phyloP scores from a whole-genome alignment of 2,888 invertebrate genomes.

The Nesidiocoris tenuis region DNA sequence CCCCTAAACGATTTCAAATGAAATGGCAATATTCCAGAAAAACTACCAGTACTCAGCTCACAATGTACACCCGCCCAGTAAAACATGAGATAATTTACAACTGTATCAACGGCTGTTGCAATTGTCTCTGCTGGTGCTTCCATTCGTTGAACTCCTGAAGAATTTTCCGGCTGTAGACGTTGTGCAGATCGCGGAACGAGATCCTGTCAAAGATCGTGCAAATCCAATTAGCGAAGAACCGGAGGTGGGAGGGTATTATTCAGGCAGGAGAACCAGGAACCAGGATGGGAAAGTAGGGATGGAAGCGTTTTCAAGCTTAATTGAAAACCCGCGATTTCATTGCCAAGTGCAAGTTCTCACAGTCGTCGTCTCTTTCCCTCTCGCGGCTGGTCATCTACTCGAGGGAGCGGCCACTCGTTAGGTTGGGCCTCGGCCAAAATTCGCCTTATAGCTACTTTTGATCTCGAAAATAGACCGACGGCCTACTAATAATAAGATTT shows the following conservation, averaged over 20 bases:
- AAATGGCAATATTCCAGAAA: too few relatives aligned
- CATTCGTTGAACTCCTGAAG: constrained; percentile 68
- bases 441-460: constrained; percentile 34
- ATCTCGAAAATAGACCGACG: constrained; percentile 34
- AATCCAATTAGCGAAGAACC: background rate
- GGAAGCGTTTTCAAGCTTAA: background rate
- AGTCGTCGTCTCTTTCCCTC: background rate
- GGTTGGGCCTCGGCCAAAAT: constrained; percentile 9
- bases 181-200: constrained; percentile 70
- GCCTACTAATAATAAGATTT: constrained; percentile 30
- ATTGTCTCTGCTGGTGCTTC: constrained; percentile 57
- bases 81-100: too few relatives aligned
- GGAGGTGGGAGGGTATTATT: too few relatives aligned
- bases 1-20: too few relatives aligned
- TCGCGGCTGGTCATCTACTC: background rate
- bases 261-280: too few relatives aligned
- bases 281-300: background rate
- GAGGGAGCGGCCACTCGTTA: background rate
- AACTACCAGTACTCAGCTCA: too few relatives aligned
- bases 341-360: constrained; percentile 28
- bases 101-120: constrained; percentile 45
- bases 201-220: constrained; percentile 53
- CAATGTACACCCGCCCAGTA: too few relatives aligned
- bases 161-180: constrained; percentile 66
- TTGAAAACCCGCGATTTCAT: constrained; percentile 19